Evolutionary conservation across 2,113 vertebrate genomes (phyloP).

Genomic region (Crotalus tigris): DNA sequence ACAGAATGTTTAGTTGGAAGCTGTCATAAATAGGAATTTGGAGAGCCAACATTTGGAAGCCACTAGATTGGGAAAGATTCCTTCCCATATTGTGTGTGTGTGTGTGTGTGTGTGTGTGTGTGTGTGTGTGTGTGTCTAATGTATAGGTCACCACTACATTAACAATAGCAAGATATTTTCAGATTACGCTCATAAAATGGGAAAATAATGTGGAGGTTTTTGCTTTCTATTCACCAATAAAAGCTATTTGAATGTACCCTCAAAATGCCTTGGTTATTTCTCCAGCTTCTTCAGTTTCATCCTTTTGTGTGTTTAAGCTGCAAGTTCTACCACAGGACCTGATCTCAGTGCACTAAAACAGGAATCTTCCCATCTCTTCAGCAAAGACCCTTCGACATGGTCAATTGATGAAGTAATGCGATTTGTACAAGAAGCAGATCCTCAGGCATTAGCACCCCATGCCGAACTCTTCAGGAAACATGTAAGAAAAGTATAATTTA

Average conservation of each 20-base stretch:
- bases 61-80: background rate
- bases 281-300: constrained; percentile 34
- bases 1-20: background rate
- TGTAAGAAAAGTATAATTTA: constrained; percentile 67
- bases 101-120: background rate
- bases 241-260: background rate
- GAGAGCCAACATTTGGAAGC: background rate
- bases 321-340: constrained; percentile 87
- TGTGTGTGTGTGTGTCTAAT: background rate
- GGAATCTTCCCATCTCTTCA: constrained; percentile 66
- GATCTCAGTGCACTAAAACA: constrained; percentile 78
- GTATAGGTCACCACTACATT: background rate
- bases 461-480: constrained; percentile 93
- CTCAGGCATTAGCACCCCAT: constrained; percentile 83
- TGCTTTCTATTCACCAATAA: background rate
- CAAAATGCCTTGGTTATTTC: background rate
- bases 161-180: background rate
- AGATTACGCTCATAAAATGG: background rate
- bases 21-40: background rate
- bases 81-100: background rate
- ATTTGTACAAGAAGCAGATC: constrained; percentile 90
- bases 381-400: constrained; percentile 86
- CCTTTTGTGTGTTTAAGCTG: constrained; percentile 68
- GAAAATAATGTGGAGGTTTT: background rate
- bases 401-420: constrained; percentile 93